Percentiles rank a stretch among this genome's conserved stretches.
Evolutionary conservation across 2,797 vertebrate genomes (phyloP).

Genomic region (Pipistrellus pipistrellus): DNA sequence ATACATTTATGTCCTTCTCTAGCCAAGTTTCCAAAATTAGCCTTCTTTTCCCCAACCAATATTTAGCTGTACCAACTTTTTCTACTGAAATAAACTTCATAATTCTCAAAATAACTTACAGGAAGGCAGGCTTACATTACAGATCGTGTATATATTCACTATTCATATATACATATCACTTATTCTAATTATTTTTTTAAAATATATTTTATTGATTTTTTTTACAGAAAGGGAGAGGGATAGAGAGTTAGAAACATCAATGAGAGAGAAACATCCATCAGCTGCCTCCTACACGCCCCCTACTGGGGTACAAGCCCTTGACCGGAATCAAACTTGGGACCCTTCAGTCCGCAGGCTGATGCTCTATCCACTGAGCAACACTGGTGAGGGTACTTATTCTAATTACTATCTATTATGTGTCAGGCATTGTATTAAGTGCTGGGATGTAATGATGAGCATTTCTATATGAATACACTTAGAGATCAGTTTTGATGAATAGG

Average conservation of each 20-base stretch:
- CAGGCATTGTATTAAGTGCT: background rate
- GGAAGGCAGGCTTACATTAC: background rate
- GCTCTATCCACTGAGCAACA: too few relatives aligned
- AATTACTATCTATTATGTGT: background rate
- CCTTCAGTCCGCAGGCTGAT: too few relatives aligned
- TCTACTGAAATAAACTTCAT: slow-evolving; percentile 32
- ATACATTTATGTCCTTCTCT: background rate
- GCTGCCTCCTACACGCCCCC: too few relatives aligned
- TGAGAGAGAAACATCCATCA: too few relatives aligned
- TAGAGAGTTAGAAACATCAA: too few relatives aligned
- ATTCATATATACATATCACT: background rate
- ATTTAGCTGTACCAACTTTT: slow-evolving; percentile 20
- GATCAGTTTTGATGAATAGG: background rate
- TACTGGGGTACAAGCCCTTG: too few relatives aligned
- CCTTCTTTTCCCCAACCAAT: slow-evolving; percentile 17
- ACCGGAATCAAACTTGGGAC: too few relatives aligned
- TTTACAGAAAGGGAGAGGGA: too few relatives aligned
- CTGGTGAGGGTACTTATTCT: background rate
- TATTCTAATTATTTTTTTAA: too few relatives aligned
- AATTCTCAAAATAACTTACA: slow-evolving; percentile 47
- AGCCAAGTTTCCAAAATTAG: slow-evolving; percentile 48
- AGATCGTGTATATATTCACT: background rate
- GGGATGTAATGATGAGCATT: background rate
- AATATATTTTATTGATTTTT: too few relatives aligned
- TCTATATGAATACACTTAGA: background rate